Conservation (phyloP, 2,797 vertebrate species). For the Gallinago stenura region DNA sequence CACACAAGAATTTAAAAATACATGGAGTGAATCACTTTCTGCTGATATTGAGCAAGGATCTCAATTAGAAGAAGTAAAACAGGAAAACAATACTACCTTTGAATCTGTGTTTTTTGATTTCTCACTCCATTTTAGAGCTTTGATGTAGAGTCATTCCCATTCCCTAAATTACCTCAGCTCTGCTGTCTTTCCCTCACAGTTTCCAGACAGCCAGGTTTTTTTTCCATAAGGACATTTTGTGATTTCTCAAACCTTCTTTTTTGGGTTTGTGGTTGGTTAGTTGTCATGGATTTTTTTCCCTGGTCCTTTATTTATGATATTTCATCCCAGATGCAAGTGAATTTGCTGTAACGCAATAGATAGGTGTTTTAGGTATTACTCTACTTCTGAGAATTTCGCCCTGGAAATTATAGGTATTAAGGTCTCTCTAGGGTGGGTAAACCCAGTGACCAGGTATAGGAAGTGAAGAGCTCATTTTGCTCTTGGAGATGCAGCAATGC, state of each 20-base stretch:
- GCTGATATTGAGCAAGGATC: background rate
- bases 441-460: background rate
- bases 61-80: background rate
- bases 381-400: background rate
- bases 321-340: background rate
- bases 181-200: background rate
- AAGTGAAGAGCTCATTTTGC: background rate
- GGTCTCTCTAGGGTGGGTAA: background rate
- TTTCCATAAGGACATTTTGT: background rate
- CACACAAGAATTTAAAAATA: background rate
- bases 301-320: background rate
- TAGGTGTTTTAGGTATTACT: background rate
- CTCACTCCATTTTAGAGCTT: background rate
- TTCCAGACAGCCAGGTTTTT: background rate
- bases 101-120: background rate
- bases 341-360: background rate
- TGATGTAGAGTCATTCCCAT: background rate
- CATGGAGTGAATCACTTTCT: background rate
- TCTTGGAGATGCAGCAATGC: background rate
- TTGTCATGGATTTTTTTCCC: rapidly evolving
- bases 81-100: background rate
- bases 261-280: background rate
- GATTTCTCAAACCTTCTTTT: background rate
- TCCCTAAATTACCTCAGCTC: background rate
- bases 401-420: background rate